A percentile compares a stretch with the other conserved stretches of the same genome.
These are phyloP conservation scores for Tragelaphus scriptus DNA, from an alignment of 2,113 vertebrate species.

Conservation along the genomic window DNA sequence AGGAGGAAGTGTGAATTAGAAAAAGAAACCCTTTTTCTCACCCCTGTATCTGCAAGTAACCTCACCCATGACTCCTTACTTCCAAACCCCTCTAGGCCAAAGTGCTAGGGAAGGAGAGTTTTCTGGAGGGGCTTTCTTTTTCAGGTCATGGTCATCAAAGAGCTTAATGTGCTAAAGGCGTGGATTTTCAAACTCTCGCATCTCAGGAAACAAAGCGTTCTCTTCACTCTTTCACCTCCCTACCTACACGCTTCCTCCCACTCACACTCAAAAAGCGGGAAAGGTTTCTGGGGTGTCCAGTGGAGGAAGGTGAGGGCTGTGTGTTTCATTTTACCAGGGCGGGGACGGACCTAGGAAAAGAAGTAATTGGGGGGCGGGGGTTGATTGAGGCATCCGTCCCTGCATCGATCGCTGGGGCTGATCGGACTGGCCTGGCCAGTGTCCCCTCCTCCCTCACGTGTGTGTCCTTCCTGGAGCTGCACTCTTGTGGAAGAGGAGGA, in stretches of 20 bases:
- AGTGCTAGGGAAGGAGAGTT: not conserved
- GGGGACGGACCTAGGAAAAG: not conserved
- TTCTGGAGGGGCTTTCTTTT: slow-evolving; percentile 27
- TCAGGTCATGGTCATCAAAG: not conserved
- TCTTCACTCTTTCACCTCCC: not conserved
- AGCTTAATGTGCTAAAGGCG: not conserved
- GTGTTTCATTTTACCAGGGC: not conserved
- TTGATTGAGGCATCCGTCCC: accelerated
- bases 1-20: slow-evolving; percentile 70
- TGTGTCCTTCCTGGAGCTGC: not conserved
- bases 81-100: slow-evolving; percentile 14
- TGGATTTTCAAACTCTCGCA: not conserved
- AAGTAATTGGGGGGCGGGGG: not conserved
- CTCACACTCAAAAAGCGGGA: not conserved
- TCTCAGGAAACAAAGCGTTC: not conserved
- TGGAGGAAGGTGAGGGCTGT: not conserved
- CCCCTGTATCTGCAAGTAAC: slow-evolving; percentile 60
- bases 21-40: slow-evolving; percentile 67
- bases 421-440: not conserved
- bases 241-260: not conserved
- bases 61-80: slow-evolving; percentile 14
- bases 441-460: not conserved
- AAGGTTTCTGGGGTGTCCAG: not conserved
- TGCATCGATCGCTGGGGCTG: not conserved
- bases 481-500: not conserved